Percentiles rank a stretch among this genome's conserved stretches.
phyloP scores from a whole-genome alignment of 2,797 vertebrate genomes.

The Argentina silus region DNA sequence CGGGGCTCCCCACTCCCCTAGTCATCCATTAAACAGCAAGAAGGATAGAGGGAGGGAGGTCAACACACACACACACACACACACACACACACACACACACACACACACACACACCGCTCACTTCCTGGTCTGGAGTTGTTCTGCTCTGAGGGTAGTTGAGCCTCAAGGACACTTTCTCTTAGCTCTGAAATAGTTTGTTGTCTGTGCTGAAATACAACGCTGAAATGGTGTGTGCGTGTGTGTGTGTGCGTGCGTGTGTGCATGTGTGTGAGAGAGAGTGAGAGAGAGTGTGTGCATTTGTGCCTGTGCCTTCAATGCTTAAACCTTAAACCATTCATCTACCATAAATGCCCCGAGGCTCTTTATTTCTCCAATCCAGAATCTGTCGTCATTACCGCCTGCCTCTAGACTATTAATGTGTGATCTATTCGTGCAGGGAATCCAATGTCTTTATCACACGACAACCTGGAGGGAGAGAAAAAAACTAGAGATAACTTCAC shows the following conservation, averaged over 20 bases:
- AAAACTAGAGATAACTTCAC: constrained; percentile 28
- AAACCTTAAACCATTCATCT: not conserved
- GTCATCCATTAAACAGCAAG: not conserved
- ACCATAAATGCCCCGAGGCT: not conserved
- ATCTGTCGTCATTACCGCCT: constrained; percentile 8
- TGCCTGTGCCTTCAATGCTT: not conserved
- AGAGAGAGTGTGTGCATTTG: not conserved
- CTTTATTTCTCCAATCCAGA: constrained; percentile 3
- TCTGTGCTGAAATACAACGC: not conserved
- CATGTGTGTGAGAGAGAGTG: too few relatives aligned
- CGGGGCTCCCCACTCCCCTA: not conserved
- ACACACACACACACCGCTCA: constrained; percentile 13
- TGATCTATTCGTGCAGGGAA: constrained; percentile 5
- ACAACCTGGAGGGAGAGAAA: constrained; percentile 12
- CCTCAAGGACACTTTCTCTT: not conserved
- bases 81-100: constrained; percentile 22
- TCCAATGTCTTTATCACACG: constrained; percentile 28
- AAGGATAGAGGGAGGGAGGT: not conserved
- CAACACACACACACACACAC: constrained; percentile 3
- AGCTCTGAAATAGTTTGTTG: not conserved
- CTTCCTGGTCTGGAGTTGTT: too few relatives aligned
- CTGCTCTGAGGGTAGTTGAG: not conserved
- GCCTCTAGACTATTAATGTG: not conserved
- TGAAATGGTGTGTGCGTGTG: not conserved
- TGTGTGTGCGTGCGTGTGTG: too few relatives aligned